Conservation (phyloP, 1,140 invertebrate species). For the Argopecten irradians region DNA sequence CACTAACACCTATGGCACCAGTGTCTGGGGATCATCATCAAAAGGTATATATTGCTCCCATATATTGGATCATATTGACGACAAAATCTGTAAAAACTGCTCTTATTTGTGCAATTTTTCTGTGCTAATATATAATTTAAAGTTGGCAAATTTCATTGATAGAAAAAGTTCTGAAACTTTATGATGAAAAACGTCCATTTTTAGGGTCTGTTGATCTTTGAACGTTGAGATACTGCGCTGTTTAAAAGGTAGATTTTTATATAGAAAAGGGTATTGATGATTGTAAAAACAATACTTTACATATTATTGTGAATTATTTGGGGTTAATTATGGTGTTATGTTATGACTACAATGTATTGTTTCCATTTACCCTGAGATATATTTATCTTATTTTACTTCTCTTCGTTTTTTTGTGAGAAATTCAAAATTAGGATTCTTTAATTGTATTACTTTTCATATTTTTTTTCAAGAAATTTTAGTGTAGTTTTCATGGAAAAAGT, state of each 20-base stretch:
- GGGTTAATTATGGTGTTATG: neutral
- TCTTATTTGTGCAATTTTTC: neutral
- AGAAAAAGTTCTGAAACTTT: too few species aligned
- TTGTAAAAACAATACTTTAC: neutral
- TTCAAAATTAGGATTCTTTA: too few species aligned
- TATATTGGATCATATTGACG: neutral
- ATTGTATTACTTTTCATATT: too few species aligned
- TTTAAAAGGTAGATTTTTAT: neutral
- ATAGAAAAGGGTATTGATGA: neutral
- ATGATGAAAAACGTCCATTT: too few species aligned
- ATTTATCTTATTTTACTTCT: neutral
- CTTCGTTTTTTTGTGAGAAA: too few species aligned
- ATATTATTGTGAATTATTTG: too few species aligned
- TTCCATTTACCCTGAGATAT: neutral
- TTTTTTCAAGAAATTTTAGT: too few species aligned
- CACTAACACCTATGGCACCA: constrained; percentile 69
- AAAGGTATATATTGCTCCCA: constrained; percentile 59
- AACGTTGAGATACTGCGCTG: too few species aligned
- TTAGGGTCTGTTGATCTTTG: too few species aligned
- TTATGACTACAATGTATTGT: neutral
- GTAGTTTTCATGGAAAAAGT: too few species aligned
- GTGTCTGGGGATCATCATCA: constrained; percentile 70
- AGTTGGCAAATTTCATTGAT: too few species aligned
- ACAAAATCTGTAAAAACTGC: neutral
- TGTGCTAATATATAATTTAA: neutral